Conservation (phyloP, 2,113 vertebrate species). For the Lophura nycthemera region DNA sequence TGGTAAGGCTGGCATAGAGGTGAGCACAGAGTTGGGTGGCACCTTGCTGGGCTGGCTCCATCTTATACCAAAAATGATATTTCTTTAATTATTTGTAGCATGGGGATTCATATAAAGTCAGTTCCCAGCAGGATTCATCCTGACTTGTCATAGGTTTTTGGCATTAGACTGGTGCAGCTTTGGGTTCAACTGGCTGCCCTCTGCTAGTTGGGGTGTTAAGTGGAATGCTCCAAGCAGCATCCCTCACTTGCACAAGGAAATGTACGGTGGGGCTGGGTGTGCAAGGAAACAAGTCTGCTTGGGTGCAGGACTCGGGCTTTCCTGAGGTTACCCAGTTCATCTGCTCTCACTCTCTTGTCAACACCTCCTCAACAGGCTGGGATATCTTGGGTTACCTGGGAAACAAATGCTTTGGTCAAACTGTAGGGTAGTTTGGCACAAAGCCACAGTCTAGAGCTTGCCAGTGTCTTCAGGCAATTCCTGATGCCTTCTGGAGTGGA, state of each 20-base stretch:
- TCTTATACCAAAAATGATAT: background rate
- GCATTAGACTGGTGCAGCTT: background rate
- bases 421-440: background rate
- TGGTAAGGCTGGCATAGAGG: conserved; percentile 21
- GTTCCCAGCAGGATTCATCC: background rate
- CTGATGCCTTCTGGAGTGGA: rapidly evolving
- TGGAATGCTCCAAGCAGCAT: background rate
- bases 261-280: no score
- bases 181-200: background rate
- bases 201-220: rapidly evolving
- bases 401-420: background rate
- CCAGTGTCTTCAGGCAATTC: background rate
- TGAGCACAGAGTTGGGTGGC: background rate
- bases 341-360: background rate
- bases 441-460: background rate
- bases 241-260: rapidly evolving
- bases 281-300: rapidly evolving
- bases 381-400: background rate
- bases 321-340: background rate
- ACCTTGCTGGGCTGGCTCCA: conserved; percentile 1
- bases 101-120: background rate
- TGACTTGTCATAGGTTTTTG: background rate
- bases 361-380: background rate
- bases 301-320: background rate
- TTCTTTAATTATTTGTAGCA: background rate